These are phyloP conservation scores for Enteromius unitaeniatus DNA, from an alignment of 2,797 vertebrate species.

Conservation along the genomic window DNA sequence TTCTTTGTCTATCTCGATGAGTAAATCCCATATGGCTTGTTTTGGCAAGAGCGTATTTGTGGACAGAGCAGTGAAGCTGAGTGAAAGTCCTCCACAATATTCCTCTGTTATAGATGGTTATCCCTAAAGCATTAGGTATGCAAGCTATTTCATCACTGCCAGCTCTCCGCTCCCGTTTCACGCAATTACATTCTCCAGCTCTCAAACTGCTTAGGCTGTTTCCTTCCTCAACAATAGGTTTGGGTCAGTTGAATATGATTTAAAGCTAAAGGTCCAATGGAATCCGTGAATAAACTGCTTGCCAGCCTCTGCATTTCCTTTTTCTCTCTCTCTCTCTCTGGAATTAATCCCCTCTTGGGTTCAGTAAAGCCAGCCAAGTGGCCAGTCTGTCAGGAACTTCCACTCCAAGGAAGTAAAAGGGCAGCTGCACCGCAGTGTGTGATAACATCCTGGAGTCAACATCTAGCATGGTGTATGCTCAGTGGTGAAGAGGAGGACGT, in stretches of 20 bases:
- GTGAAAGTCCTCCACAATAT: constrained; percentile 56
- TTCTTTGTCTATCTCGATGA: constrained; percentile 19
- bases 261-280: constrained; percentile 54
- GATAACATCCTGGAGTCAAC: constrained; percentile 53
- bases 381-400: constrained; percentile 47
- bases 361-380: constrained; percentile 46
- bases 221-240: constrained; percentile 59
- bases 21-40: constrained; percentile 22
- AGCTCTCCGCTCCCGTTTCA: constrained; percentile 63
- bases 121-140: constrained; percentile 64
- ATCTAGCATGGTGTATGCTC: constrained; percentile 39
- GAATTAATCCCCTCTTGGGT: constrained; percentile 55
- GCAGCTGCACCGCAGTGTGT: constrained; percentile 56
- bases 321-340: constrained; percentile 51
- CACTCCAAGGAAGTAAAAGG: constrained; percentile 64
- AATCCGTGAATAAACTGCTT: constrained; percentile 56
- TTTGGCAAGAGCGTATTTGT: constrained; percentile 29
- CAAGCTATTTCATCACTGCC: constrained; percentile 63
- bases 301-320: constrained; percentile 48
- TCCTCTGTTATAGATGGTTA: constrained; percentile 61
- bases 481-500: constrained; percentile 57
- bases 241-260: constrained; percentile 60
- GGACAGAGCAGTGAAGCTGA: constrained; percentile 11
- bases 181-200: constrained; percentile 69
- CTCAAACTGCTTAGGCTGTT: constrained; percentile 70